phyloP scores from a whole-genome alignment of 2,797 vertebrate species.

The Carduelis carduelis region DNA sequence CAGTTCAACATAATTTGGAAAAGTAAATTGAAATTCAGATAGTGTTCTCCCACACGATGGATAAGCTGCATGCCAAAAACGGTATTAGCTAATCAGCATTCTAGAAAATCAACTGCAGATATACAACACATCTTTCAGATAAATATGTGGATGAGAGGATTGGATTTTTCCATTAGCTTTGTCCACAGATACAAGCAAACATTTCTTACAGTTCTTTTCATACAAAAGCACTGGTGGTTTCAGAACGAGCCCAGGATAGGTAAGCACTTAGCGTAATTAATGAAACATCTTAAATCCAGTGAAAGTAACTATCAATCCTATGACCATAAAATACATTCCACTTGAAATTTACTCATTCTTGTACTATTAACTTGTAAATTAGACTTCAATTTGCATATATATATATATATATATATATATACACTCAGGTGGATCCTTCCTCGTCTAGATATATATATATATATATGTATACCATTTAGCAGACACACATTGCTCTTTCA shows the following conservation, averaged over 20 bases:
- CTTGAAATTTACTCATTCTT: not conserved
- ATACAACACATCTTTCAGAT: slow-evolving; percentile 40
- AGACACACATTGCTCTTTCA: not conserved
- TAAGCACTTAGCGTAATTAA: not conserved
- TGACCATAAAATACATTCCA: not conserved
- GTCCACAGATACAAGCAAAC: not conserved
- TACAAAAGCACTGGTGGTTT: not conserved
- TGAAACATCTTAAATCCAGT: not conserved
- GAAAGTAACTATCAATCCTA: not conserved
- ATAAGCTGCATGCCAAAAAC: slow-evolving; percentile 50
- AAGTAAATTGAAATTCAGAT: slow-evolving; percentile 57
- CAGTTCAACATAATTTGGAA: slow-evolving; percentile 20
- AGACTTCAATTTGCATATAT: not conserved
- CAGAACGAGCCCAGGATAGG: not conserved
- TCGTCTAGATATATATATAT: not conserved
- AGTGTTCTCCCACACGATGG: slow-evolving; percentile 19
- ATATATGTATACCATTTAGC: not conserved
- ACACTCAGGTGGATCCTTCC: not conserved
- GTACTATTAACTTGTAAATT: not conserved
- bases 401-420: not conserved
- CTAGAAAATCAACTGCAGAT: slow-evolving; percentile 58
- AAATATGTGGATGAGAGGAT: slow-evolving; percentile 18
- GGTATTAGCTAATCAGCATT: slow-evolving; percentile 60
- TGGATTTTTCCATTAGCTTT: slow-evolving; percentile 42
- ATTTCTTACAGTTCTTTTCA: not conserved